A percentile compares a stretch with the other conserved stretches of the same genome.
These are phyloP conservation scores for Planiliza haematocheilus DNA, from an alignment of 2,113 vertebrate species.

Conservation along the genomic window DNA sequence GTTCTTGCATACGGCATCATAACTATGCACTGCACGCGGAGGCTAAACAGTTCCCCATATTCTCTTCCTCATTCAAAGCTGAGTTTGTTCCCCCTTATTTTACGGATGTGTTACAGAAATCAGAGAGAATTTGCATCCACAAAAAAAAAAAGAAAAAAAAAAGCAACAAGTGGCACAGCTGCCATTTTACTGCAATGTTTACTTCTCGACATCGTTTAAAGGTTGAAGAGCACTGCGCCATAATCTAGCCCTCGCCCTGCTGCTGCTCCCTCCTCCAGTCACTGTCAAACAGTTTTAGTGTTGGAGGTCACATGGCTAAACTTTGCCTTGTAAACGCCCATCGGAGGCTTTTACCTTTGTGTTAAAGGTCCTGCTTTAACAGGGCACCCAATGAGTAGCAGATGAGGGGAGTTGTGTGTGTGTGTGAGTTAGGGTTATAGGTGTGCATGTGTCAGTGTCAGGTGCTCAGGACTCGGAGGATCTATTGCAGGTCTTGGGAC, in stretches of 20 bases:
- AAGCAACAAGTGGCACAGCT: no score
- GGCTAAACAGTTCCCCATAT: constrained; percentile 1
- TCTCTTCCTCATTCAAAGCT: constrained; percentile 22
- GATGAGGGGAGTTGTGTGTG: constrained; percentile 70
- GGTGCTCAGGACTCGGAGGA: constrained; percentile 52
- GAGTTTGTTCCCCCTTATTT: constrained; percentile 27
- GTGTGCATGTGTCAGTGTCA: constrained; percentile 62
- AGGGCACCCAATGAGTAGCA: constrained; percentile 71
- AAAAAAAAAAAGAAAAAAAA: background rate
- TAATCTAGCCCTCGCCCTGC: constrained; percentile 38
- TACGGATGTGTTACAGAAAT: background rate
- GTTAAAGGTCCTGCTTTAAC: constrained; percentile 68
- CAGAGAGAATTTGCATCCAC: background rate
- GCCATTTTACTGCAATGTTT: constrained; percentile 35
- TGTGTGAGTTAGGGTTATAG: constrained; percentile 49
- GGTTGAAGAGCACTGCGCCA: constrained; percentile 47
- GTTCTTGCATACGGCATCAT: constrained; percentile 22
- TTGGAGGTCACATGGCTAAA: constrained; percentile 71
- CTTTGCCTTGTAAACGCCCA: constrained; percentile 71
- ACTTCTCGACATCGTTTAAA: constrained; percentile 52
- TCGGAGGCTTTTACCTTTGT: constrained; percentile 62
- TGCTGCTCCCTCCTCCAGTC: constrained; percentile 51
- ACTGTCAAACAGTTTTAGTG: constrained; percentile 44
- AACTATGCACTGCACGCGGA: background rate
- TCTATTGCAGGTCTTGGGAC: constrained; percentile 56